Base-by-base conservation (phyloP, 2,113 vertebrate species). In the Aldabrachelys gigantea region DNA sequence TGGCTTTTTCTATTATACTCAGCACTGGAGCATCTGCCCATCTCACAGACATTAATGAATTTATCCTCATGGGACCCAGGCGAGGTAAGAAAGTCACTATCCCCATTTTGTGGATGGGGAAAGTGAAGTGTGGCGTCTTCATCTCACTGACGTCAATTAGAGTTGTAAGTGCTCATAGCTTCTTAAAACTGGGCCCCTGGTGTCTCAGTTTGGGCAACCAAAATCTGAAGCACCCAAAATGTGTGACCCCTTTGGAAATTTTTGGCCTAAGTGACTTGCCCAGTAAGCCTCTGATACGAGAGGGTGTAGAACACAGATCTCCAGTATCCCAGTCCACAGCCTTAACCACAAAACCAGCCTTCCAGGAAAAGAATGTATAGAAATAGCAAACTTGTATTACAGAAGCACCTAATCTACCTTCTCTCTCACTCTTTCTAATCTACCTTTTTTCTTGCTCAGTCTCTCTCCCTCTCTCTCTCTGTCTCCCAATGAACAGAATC, bases 201-300 rank as follows among this genome's bases (percentile, higher is more conserved):
- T 47, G 10, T n/a, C 50, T 72, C 83, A 53, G 57, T 17, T 56
- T 44, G 14, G 10, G 13, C 24, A 0, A 2, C 72, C 21, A 38
- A 75, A 75, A 75, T 10, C 72, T 11, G 38, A 72, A 29, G 13
- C 21, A 2, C 14, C 80, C 79, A 27, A 53, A 53, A 24, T 41
- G 44, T 10, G 0, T 0, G 1, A 14, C 21, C 41, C 14, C 53
- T 31, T 9, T 22, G 76, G 54, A 19, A 52, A 76, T 56, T 78
- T 81, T 41, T n/a, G 27, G 4, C 22, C 47, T 25, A 80, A 49
- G 76, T 19, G 29, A 19, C 0, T 82, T 89, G 81, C 44, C 62
- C 22, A 17, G 12, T 16, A 35, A 53, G 10, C 53, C 27, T 52
- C 17, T 53, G 17, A 29, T 44, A 53, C 29, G 53, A 22, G 14